Percentiles rank a stretch among this genome's conserved stretches.
Conservation (phyloP, 2,113 vertebrate species). For the Circaetus cinerascens region DNA sequence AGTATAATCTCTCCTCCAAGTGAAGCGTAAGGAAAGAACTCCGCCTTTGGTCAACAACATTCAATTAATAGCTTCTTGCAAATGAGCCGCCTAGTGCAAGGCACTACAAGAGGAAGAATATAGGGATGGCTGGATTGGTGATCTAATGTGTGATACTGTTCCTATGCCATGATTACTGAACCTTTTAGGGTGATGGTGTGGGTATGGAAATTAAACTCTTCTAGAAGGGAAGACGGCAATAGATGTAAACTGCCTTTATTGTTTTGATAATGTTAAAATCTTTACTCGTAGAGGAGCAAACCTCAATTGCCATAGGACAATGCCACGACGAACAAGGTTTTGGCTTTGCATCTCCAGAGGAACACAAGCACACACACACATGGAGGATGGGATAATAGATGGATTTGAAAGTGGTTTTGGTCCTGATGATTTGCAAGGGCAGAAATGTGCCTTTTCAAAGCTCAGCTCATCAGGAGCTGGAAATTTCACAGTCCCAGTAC, state of each 20-base stretch:
- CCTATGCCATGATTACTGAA: neutral
- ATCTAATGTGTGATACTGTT: neutral
- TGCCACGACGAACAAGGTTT: neutral
- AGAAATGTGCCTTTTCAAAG: neutral
- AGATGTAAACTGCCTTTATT: neutral
- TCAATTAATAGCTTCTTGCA: neutral
- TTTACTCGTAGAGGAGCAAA: neutral
- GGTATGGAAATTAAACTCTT: neutral
- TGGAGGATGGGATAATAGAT: neutral
- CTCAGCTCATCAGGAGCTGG: neutral
- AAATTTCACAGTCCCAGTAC: neutral
- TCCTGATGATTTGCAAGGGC: neutral
- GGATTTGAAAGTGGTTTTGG: neutral
- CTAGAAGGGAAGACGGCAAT: neutral
- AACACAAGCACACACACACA: rapidly evolving
- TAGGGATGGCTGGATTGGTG: neutral
- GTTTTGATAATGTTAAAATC: neutral
- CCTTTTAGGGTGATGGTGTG: neutral
- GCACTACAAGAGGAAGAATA: neutral
- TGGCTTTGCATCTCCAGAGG: neutral
- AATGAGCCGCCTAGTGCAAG: neutral
- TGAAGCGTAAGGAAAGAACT: neutral
- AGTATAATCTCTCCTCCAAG: neutral
- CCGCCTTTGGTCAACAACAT: neutral
- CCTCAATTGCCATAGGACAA: neutral